Evolutionary conservation across 2,797 vertebrate genomes (phyloP), one percentile per base, ranked within the genome.

Genomic region (Triplophysa bombifrons): DNA sequence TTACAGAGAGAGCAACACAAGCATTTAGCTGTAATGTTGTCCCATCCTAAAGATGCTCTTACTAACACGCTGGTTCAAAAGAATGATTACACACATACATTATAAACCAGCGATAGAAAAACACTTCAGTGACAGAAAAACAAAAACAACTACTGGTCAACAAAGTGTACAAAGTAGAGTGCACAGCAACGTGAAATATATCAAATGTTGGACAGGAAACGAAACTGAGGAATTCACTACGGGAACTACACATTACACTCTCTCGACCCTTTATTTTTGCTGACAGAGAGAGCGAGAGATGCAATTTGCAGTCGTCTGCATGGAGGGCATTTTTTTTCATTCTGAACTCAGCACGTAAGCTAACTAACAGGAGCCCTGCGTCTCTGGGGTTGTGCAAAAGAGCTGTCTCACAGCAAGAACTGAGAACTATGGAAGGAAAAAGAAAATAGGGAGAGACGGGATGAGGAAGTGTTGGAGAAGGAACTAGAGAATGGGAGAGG

Each of bases 251-350:
- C 3, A 48, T 60, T 74, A 83, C 58, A 77, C 72, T 78, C 78
- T 71, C 46, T 50, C 83, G 46, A 56, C 69, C 74, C 79, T 55
- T 38, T 68, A 72, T 80, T 70, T 80, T 79, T 82, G 80, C 83
- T 83, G 83, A 83, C 84, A 80, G 84, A 84, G 38, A 56, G 70
- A 83, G 82, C 58, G 73, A 65, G 65, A 77, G 68, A 72, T 70
- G 76, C 78, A 76, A 80, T 85, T 85, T 81, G 64, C 79, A 76
- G 70, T 64, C 63, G 72, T 83, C 58, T 76, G 72, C 83, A 83
- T 71, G 68, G 55, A 65, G 67, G 78, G 64, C 38, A 25, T 72
- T 80, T 80, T 80, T 25, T 30, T 72, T 60, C 51, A 73, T 85
- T 84, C 72, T 70, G 76, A 44, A 77, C 78, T 74, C 84, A 78